phyloP scores from a whole-genome alignment of 2,113 vertebrate genomes.

The Nothocercus nigrocapillus region DNA sequence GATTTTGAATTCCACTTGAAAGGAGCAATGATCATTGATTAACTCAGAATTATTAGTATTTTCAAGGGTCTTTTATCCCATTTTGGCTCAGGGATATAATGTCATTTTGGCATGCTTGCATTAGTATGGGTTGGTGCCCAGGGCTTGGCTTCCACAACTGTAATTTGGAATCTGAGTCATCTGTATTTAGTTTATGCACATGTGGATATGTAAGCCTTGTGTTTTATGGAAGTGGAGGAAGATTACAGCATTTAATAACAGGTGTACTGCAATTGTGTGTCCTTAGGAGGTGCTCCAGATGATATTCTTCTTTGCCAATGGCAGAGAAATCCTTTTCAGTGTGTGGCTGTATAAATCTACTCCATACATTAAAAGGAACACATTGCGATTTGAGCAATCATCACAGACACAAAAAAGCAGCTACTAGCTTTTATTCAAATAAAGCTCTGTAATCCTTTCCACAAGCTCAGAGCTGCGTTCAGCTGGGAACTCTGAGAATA shows the following conservation, averaged over 20 bases:
- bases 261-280: not conserved
- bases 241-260: not conserved
- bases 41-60: constrained; percentile 36
- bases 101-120: constrained; percentile 25
- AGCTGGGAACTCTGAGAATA: constrained; percentile 49
- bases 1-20: constrained; percentile 24
- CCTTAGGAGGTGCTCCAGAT: constrained; percentile 7
- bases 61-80: constrained; percentile 14
- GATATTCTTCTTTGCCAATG: constrained; percentile 18
- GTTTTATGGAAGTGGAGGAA: not conserved
- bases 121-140: not conserved
- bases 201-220: not conserved
- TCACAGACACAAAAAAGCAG: not conserved
- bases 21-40: constrained; percentile 23
- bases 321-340: not conserved
- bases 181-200: constrained; percentile 31
- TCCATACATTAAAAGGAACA: not conserved
- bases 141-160: constrained; percentile 11
- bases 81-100: constrained; percentile 35
- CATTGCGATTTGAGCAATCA: not conserved
- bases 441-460: constrained; percentile 67
- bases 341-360: not conserved
- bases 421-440: constrained; percentile 46
- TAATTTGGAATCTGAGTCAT: constrained; percentile 31
- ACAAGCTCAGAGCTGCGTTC: constrained; percentile 47